Conservation (phyloP, 2,888 invertebrate species). For the Dyspetes luteomarginatus region DNA sequence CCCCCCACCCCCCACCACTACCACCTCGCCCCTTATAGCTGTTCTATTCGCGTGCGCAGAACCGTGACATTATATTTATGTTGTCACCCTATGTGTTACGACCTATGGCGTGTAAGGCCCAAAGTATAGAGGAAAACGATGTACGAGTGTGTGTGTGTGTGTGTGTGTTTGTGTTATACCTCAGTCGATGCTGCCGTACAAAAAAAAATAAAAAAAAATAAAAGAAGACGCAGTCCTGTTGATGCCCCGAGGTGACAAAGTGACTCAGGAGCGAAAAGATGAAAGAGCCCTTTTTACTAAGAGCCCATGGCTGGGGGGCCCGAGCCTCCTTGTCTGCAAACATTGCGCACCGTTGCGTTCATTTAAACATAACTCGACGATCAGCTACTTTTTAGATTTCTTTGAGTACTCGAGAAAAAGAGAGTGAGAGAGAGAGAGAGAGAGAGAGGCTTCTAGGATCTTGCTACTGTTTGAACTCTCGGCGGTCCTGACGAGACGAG, state of each 20-base stretch:
- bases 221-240: constrained; percentile 39
- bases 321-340: constrained; percentile 78
- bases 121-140: constrained; percentile 16
- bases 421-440: too few relatives aligned
- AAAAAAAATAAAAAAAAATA: constrained; percentile 62
- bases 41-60: constrained; percentile 78
- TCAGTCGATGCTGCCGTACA: too few relatives aligned
- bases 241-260: constrained; percentile 53
- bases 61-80: constrained; percentile 83
- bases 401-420: constrained; percentile 38
- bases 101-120: constrained; percentile 44
- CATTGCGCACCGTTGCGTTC: constrained; percentile 68
- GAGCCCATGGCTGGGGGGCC: constrained; percentile 73
- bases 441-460: constrained; percentile 42
- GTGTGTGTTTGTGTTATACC: too few relatives aligned
- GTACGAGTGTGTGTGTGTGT: constrained; percentile 16
- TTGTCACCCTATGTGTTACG: constrained; percentile 80
- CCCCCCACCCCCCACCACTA: neutral
- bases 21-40: neutral
- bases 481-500: constrained; percentile 37
- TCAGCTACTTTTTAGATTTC: constrained; percentile 53
- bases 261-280: constrained; percentile 43
- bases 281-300: constrained; percentile 53
- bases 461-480: constrained; percentile 50
- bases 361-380: constrained; percentile 33